Base-by-base conservation (phyloP, 2,888 invertebrate genomes). In the Dasypogon diadema region DNA sequence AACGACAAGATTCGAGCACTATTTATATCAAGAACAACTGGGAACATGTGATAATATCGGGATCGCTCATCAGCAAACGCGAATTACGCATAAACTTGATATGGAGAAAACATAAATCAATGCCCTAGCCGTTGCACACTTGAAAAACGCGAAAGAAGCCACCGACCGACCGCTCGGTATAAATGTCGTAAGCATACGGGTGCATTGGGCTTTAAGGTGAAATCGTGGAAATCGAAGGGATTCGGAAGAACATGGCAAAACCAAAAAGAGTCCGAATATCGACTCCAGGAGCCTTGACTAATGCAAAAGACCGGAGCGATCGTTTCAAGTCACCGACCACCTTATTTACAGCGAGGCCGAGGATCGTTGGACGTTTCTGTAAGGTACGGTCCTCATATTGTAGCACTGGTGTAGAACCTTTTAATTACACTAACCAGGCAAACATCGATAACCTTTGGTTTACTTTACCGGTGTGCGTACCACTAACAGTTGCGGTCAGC, bases 11-110 rank as follows among this genome's bases (percentile, higher is more conserved):
- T 18, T 56, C n/a, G 60, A 21, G n/a, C 21, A 34, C 18, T 60
- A 60, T 37, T 21, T 60, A 60, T 60, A 60, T 60, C 60, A 37
- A 18, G 37, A 65, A 65, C 65, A 65, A 46, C 37, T 22, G 46
- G 24, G 22, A 65, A 65, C 65, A 65, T 65, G 65, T 65, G 65
- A 65, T 65, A 65, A 65, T 46, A 65, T 65, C 65, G 65, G 37
- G 65, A 65, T 65, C 65, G 65, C 46, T 65, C 65, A 65, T 65
- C 65, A 46, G 65, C 46, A 65, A 70, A 54, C 37, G 77, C 75
- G 77, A 75, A 75, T 77, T 77, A 77, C 77, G 77, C 77, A 77
- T 75, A 77, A 77, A 75, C 75, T 77, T 77, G 72, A 75, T 75
- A 75, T 73, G 75, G 77, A 54, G 63, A 73, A 77, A 73, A 75